Evolutionary conservation across 2,888 invertebrate genomes (phyloP), one percentile per base, ranked within the genome.

Genomic region (Euclidia mi): DNA sequence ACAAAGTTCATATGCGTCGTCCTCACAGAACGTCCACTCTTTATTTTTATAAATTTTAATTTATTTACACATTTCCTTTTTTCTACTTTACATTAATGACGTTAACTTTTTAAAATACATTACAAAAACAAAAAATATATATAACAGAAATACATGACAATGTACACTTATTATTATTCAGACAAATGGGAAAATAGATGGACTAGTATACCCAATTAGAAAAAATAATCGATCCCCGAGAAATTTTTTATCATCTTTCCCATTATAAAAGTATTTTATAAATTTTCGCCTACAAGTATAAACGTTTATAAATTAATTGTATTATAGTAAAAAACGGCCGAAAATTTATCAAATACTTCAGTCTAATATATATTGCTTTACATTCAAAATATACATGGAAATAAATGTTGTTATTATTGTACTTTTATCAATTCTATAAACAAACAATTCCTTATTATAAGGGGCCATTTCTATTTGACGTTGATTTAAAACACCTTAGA

Each of bases 21-120:
- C 78, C 94, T 94, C 89, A 81, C 88, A 94, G 94, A 91, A 92
- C 85, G 85, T 76, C 88, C 89, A 85, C 88, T 87, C 85, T 94
- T 94, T 94, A 94, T 94, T 91, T 92, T 91, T 92, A 94, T 94
- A 94, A 94, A 94, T 94, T 94, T 94, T 94, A 94, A 93, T 92
- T 82, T 94, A 94, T 94, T 90, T 94, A 93, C 94, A 94, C 86
- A 90, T 92, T 94, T 91, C 85, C 87, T 86, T 89, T 87, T 74
- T 78, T 87, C 94, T 94, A 94, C 94, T 93, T 94, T 93, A 93
- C 94, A 94, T 91, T 84, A 92, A 92, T 89, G 91, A 92, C 90
- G 86, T 90, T 92, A 94, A 94, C 91, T 91, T 91, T 88, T 92
- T 91, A 92, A 94, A 94, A 93, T 93, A 94, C 94, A 93, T 90